Evolutionary conservation across 2,797 vertebrate species (phyloP).

Genomic region (Rhynchotus rufescens): DNA sequence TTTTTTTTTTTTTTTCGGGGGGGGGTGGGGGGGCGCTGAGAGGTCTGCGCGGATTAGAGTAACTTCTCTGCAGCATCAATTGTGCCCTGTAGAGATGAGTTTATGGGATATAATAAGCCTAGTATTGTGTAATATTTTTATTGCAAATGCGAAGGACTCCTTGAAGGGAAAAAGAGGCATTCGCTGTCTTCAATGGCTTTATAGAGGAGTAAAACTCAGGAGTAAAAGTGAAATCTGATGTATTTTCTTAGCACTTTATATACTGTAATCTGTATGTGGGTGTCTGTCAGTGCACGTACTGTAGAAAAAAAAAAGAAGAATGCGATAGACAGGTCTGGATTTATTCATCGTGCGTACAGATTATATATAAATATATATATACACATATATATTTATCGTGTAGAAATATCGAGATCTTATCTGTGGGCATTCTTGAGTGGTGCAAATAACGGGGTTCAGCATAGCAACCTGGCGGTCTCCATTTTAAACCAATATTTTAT

Average conservation of each 20-base stretch:
- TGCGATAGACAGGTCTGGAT: not conserved
- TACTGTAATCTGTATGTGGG: not conserved
- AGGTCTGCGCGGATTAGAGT: not conserved
- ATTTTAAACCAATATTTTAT: not conserved
- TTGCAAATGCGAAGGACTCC: not conserved
- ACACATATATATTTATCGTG: fast-evolving
- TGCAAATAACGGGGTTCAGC: not conserved
- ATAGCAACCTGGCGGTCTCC: not conserved
- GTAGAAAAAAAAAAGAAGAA: not conserved
- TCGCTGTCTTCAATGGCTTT: not conserved
- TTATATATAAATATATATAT: not conserved
- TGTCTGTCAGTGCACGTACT: not conserved
- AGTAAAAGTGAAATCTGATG: not conserved
- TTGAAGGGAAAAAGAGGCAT: not conserved
- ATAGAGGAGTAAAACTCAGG: not conserved
- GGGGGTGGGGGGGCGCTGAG: not conserved
- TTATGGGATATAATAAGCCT: not conserved
- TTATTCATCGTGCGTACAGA: not conserved
- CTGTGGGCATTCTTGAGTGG: not conserved
- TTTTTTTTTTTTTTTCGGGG: too few relatives aligned
- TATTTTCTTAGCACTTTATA: not conserved
- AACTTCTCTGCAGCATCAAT: not conserved
- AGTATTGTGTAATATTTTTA: not conserved
- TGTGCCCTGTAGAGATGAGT: not conserved
- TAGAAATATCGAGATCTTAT: not conserved